phyloP scores from a whole-genome alignment of 2,113 vertebrate genomes.

The Cinclus mexicanus region DNA sequence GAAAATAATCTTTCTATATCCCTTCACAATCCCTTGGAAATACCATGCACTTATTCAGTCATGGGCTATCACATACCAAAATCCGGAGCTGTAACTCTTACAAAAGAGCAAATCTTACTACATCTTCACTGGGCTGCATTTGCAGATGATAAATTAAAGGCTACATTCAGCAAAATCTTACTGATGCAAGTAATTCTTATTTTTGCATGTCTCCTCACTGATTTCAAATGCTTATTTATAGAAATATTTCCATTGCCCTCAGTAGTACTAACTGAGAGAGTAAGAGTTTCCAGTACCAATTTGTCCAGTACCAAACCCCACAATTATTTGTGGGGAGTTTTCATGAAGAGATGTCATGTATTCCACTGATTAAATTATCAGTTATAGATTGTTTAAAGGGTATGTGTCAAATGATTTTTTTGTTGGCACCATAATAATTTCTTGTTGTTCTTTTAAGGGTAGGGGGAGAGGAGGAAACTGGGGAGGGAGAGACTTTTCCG shows the following conservation, averaged over 20 bases:
- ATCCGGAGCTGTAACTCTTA: neutral
- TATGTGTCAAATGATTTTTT: neutral
- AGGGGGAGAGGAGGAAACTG: neutral
- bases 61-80: neutral
- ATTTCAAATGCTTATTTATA: neutral
- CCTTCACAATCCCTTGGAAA: neutral
- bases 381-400: neutral
- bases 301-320: neutral
- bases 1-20: neutral
- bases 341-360: neutral
- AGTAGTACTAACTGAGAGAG: neutral
- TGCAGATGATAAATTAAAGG: constrained; percentile 13
- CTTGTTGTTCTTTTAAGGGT: neutral
- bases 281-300: neutral
- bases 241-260: neutral
- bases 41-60: neutral
- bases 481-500: neutral
- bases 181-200: neutral
- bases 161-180: constrained; percentile 25
- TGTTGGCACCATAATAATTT: neutral
- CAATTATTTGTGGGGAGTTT: neutral
- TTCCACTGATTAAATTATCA: neutral
- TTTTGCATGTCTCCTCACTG: neutral
- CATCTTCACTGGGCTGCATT: neutral
- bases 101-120: neutral